phyloP scores from a whole-genome alignment of 1,140 invertebrate genomes.

The Acromyrmex charruanus region DNA sequence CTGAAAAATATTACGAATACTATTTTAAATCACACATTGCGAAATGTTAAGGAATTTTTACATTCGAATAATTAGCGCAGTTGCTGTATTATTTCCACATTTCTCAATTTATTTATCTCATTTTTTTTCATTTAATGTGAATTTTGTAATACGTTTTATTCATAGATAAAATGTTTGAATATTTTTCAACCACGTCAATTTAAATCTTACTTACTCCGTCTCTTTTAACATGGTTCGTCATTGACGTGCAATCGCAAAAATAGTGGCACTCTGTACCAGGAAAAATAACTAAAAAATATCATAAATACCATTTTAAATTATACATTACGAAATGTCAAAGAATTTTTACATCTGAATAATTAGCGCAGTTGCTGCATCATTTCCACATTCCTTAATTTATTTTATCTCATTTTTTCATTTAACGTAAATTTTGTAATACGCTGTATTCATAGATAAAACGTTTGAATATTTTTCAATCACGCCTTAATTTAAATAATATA shows the following conservation, averaged over 20 bases:
- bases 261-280: background rate
- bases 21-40: background rate
- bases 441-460: background rate
- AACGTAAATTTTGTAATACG: background rate
- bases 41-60: constrained; percentile 12
- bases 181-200: background rate
- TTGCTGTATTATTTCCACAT: background rate
- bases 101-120: background rate
- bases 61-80: background rate
- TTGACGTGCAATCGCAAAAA: background rate
- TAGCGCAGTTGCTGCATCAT: background rate
- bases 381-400: constrained; percentile 9
- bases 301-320: background rate
- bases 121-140: background rate
- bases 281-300: constrained; percentile 6
- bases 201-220: constrained; percentile 11
- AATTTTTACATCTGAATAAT: constrained; percentile 22
- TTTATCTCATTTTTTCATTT: background rate
- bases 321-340: background rate
- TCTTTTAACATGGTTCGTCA: background rate
- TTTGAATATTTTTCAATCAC: background rate
- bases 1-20: constrained; percentile 10
- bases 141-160: constrained; percentile 1
- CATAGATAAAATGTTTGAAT: background rate
- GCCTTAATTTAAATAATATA: constrained; percentile 2